Evolutionary conservation across 2,113 vertebrate genomes (phyloP), one percentile per base, ranked within the genome.

Genomic region (Oncorhynchus mykiss): DNA sequence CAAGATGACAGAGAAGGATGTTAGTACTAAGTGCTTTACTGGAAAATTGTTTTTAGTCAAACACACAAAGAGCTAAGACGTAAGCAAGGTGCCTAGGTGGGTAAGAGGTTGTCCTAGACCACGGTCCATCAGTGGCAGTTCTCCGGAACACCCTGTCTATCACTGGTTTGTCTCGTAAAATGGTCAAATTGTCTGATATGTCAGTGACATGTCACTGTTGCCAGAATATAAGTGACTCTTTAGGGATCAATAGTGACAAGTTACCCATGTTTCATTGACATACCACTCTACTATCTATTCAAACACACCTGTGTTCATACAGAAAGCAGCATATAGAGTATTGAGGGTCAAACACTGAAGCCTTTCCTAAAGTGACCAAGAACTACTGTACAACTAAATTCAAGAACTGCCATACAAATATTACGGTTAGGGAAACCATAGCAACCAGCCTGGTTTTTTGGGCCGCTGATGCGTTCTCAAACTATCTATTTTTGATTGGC

Each of bases 401-500:
- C 39, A 45, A 45, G 9, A 45, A 45, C 39, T 11, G 39, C 39
- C 39, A 45, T 12, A 3, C 11, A 45, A 45, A 45, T 45, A 11
- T 45, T 45, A 45, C 2, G 9, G 34, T 34, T 34, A 34, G 34
- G 39, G 39, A 45, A 45, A 45, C 39, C 39, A 45, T 31, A 77
- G 64, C 76, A 79, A 84, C 60, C 3, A 27, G 71, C 51, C 76
- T 39, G 64, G 71, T 80, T n/a, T n/a, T 79, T 31, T 78, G 80
- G 82, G 74, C 27, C 65, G 0, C 5, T 4, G 25, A 14, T 11
- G 2, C 39, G 39, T 12, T 20, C 64, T 76, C 49, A 20, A 72
- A 77, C 77, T 80, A 75, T 39, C 80, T 54, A 72, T 67, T 72
- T 79, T 64, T 89, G 88, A 91, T 90, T 90, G 84, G 82, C 81